phyloP scores from a whole-genome alignment of 1,140 invertebrate species.

The Sminthurinus signatus region DNA sequence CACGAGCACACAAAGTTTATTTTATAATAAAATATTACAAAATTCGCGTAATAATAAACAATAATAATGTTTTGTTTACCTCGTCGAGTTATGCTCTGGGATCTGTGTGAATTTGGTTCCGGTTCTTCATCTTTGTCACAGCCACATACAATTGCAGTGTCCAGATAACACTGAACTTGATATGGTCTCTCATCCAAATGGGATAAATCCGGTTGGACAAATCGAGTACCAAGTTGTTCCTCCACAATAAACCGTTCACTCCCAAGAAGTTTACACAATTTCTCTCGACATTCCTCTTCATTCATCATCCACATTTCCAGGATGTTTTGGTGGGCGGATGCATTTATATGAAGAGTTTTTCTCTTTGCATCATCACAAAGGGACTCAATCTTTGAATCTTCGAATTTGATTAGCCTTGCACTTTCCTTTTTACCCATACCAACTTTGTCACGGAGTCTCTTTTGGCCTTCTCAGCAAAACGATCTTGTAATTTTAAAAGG shows the following conservation, averaged over 20 bases:
- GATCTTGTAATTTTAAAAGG: slow-evolving; percentile 29
- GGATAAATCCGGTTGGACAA: too few species aligned
- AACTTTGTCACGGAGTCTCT: slow-evolving; percentile 6
- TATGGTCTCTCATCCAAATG: slow-evolving; percentile 30
- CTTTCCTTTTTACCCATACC: slow-evolving; percentile 17
- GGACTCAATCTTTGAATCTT: slow-evolving; percentile 14
- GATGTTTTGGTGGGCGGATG: slow-evolving; percentile 22
- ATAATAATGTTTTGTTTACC: too few species aligned
- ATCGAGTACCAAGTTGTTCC: slow-evolving; percentile 22
- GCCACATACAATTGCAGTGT: neutral
- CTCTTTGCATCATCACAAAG: slow-evolving; percentile 1
- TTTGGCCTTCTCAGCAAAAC: slow-evolving; percentile 19
- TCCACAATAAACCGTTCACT: slow-evolving; percentile 31
- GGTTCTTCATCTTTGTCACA: neutral
- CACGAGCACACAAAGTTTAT: too few species aligned
- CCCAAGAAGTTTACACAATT: slow-evolving; percentile 23
- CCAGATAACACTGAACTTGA: slow-evolving; percentile 20
- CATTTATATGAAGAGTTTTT: slow-evolving; percentile 24
- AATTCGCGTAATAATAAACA: too few species aligned
- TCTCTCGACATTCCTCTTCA: slow-evolving; percentile 27
- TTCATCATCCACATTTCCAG: slow-evolving; percentile 35
- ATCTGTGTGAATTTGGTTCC: too few species aligned
- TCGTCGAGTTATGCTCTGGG: too few species aligned
- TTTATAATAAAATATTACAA: too few species aligned
- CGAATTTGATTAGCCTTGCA: slow-evolving; percentile 19